Conservation (phyloP, 2,888 invertebrate genomes). For the Crocallis elinguaria region DNA sequence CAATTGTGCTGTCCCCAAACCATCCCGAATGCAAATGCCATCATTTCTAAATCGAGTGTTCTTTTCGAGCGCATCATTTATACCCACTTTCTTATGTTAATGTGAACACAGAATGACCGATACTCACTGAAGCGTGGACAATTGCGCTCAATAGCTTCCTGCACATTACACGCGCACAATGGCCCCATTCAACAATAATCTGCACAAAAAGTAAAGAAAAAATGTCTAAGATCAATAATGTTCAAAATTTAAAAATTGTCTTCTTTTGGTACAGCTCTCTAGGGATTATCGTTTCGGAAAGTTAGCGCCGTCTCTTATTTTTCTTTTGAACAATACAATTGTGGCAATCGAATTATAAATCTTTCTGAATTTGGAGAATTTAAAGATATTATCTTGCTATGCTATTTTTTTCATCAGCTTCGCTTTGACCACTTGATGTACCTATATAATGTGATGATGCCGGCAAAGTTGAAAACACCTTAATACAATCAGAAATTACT, state of each 20-base stretch:
- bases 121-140: slow-evolving; percentile 64
- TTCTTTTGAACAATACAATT: slow-evolving; percentile 38
- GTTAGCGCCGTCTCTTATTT: slow-evolving; percentile 69
- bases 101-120: slow-evolving; percentile 50
- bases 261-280: slow-evolving; percentile 53
- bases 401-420: too few species aligned
- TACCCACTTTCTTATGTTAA: slow-evolving; percentile 56
- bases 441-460: too few species aligned
- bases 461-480: too few species aligned
- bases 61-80: slow-evolving; percentile 40
- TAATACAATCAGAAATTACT: too few species aligned
- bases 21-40: slow-evolving; percentile 26
- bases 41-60: slow-evolving; percentile 30
- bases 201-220: slow-evolving; percentile 54
- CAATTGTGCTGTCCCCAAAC: slow-evolving; percentile 18
- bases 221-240: slow-evolving; percentile 29
- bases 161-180: slow-evolving; percentile 68
- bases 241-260: slow-evolving; percentile 39
- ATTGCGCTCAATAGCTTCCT: slow-evolving; percentile 75
- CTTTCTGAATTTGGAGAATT: not conserved
- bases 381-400: not conserved
- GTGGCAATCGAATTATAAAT: slow-evolving; percentile 46
- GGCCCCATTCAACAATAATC: slow-evolving; percentile 62
- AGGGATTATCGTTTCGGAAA: slow-evolving; percentile 67
- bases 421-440: too few species aligned